phyloP scores from a whole-genome alignment of 2,888 invertebrate species.

The Fragum whitleyi region DNA sequence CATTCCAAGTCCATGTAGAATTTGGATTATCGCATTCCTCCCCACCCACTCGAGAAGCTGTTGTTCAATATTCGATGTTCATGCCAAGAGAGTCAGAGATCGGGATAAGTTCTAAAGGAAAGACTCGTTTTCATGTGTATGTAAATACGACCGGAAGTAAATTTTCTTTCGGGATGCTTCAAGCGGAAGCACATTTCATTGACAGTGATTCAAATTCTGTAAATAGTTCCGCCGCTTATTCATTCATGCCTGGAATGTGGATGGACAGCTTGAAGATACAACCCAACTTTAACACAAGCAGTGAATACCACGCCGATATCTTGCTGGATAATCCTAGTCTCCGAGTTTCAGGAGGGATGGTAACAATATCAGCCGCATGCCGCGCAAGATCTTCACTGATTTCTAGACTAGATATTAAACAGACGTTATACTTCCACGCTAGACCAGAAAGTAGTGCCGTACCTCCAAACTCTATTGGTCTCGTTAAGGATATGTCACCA shows the following conservation, averaged over 20 bases:
- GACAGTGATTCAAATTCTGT: not conserved
- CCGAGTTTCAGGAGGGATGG: constrained; percentile 35
- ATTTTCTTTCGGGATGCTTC: constrained; percentile 53
- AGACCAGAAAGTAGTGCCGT: constrained; percentile 22
- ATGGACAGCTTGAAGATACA: constrained; percentile 6
- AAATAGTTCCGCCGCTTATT: constrained; percentile 30
- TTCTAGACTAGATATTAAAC: constrained; percentile 45
- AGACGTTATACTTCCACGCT: constrained; percentile 33
- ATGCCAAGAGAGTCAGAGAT: constrained; percentile 49
- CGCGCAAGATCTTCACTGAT: constrained; percentile 26
- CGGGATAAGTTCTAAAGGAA: constrained; percentile 50
- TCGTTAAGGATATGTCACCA: constrained; percentile 6
- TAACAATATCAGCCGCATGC: constrained; percentile 43
- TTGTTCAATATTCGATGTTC: constrained; percentile 40
- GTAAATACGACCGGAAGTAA: constrained; percentile 48
- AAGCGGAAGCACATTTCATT: constrained; percentile 40
- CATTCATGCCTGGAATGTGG: constrained; percentile 46
- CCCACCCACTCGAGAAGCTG: constrained; percentile 13
- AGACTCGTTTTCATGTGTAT: constrained; percentile 48
- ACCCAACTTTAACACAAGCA: not conserved
- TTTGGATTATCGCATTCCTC: constrained; percentile 27
- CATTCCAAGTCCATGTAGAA: constrained; percentile 39
- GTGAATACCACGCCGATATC: constrained; percentile 49
- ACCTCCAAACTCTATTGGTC: constrained; percentile 17
- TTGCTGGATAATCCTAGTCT: constrained; percentile 29